phyloP scores from a whole-genome alignment of 2,113 vertebrate genomes.

The Apus apus region DNA sequence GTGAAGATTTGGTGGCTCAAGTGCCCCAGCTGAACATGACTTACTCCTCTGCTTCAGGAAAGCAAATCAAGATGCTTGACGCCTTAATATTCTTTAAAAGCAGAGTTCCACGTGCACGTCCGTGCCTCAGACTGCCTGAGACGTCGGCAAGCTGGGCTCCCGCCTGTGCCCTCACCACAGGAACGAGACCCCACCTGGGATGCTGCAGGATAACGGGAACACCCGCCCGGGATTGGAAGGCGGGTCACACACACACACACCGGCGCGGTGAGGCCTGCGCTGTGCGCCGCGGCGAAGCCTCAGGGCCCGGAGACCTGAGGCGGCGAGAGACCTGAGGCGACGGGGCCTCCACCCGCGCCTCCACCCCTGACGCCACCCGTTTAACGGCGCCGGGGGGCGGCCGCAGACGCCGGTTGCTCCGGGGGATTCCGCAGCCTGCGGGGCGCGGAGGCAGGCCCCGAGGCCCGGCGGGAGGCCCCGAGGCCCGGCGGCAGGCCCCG shows the following conservation, averaged over 20 bases:
- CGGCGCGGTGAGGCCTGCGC: rapidly evolving
- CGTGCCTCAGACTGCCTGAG: not conserved
- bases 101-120: rapidly evolving
- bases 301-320: too few species aligned
- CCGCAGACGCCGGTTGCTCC: too few species aligned
- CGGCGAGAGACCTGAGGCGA: too few species aligned
- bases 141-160: not conserved
- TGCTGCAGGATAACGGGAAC: not conserved
- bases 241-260: rapidly evolving
- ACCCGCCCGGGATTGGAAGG: not conserved
- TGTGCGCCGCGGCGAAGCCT: too few species aligned
- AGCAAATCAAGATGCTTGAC: not conserved
- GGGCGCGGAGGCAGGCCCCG: too few species aligned
- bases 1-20: rapidly evolving
- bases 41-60: not conserved
- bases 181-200: not conserved
- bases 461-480: too few species aligned
- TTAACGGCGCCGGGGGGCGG: too few species aligned
- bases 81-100: not conserved
- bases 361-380: not conserved
- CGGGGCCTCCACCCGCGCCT: not conserved
- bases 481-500: too few species aligned
- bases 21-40: not conserved
- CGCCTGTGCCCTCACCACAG: not conserved
- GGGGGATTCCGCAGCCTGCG: too few species aligned